Conservation (phyloP, 2,113 vertebrate species). For the Oreotragus oreotragus region DNA sequence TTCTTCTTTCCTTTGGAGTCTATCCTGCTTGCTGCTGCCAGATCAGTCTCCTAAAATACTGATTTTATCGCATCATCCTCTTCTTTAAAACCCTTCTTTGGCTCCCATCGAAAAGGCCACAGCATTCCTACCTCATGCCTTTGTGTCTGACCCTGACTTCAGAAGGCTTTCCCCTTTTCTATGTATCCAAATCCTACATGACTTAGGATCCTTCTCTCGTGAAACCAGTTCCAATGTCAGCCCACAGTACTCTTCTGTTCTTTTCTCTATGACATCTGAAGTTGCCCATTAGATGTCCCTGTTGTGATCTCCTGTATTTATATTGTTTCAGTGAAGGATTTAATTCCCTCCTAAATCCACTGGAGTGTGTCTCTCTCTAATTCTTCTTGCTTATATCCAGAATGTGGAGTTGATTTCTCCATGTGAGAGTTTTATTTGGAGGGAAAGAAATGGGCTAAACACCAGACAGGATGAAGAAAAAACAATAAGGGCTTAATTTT, state of each 20-base stretch:
- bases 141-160: not conserved
- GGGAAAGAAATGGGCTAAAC: not conserved
- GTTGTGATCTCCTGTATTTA: not conserved
- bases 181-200: not conserved
- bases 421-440: not conserved
- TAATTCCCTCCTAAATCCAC: not conserved
- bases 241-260: not conserved
- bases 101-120: not conserved
- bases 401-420: not conserved
- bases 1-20: not conserved
- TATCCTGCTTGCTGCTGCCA: not conserved
- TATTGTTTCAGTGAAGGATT: conserved; percentile 21
- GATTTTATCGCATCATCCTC: not conserved
- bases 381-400: not conserved
- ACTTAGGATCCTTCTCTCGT: not conserved
- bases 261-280: not conserved
- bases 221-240: not conserved
- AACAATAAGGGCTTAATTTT: conserved; percentile 2
- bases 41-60: not conserved
- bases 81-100: not conserved
- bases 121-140: not conserved
- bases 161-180: not conserved
- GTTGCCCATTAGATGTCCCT: not conserved
- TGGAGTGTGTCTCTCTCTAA: not conserved
- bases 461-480: not conserved